Conservation (phyloP, 2,888 invertebrate species). For the Aspidiotus destructor region DNA sequence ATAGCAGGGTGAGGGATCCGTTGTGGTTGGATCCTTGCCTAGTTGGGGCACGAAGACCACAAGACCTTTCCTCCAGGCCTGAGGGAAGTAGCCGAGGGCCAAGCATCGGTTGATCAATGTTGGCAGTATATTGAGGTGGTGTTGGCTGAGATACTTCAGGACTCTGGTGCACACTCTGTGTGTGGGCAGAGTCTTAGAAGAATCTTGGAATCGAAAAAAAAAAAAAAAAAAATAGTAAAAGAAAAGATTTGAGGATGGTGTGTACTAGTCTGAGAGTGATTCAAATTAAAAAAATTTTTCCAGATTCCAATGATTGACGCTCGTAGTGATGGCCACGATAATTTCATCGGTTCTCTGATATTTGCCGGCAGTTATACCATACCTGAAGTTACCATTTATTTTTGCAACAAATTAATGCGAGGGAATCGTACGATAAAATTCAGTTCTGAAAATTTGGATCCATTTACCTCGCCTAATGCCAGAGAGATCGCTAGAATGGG, state of each 20-base stretch:
- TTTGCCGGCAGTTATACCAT: constrained; percentile 81
- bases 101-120: no score
- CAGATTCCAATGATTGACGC: constrained; percentile 89
- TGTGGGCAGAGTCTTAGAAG: no score
- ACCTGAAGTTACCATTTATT: constrained; percentile 82
- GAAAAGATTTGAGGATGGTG: neutral
- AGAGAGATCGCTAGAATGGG: constrained; percentile 72
- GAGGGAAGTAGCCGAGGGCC: no score
- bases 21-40: no score
- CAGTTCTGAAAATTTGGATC: constrained; percentile 60
- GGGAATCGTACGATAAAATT: constrained; percentile 80
- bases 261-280: neutral
- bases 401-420: constrained; percentile 75
- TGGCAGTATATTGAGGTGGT: no score
- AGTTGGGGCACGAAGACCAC: no score
- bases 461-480: constrained; percentile 81
- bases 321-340: constrained; percentile 86
- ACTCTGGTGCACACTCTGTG: no score
- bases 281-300: constrained; percentile 24
- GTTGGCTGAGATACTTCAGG: no score
- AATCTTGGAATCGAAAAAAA: no score
- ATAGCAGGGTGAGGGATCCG: no score
- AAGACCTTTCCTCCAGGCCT: no score
- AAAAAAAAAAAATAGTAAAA: no score
- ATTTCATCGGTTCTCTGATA: constrained; percentile 79